A percentile compares a stretch with the other conserved stretches of the same genome.
phyloP scores from a whole-genome alignment of 2,113 vertebrate species.

The Corydoras sp. region DNA sequence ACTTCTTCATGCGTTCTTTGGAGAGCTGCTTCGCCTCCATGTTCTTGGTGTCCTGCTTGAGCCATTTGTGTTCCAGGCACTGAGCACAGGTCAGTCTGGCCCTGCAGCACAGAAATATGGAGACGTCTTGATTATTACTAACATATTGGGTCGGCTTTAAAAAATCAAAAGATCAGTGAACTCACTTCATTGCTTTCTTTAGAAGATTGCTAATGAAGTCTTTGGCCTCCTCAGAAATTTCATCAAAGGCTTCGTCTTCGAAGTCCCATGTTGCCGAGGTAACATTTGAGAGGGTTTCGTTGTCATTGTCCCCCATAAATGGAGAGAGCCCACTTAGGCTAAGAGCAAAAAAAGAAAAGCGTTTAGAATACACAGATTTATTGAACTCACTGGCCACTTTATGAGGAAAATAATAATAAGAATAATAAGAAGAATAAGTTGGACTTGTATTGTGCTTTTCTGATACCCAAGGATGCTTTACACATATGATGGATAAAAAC shows the following conservation, averaged over 20 bases:
- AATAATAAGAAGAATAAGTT: too few relatives aligned
- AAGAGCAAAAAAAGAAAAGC: conserved; percentile 9
- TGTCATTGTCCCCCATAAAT: conserved; percentile 88
- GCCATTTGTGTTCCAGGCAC: conserved; percentile 89
- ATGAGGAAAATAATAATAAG: too few relatives aligned
- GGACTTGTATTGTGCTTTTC: too few relatives aligned
- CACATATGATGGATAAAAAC: too few relatives aligned
- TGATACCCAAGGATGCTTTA: too few relatives aligned
- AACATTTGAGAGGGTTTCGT: conserved; percentile 82
- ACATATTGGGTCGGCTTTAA: too few relatives aligned
- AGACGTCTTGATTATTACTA: too few relatives aligned
- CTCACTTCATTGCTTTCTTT: conserved; percentile 85
- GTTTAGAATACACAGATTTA: too few relatives aligned
- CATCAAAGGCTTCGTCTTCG: conserved; percentile 84
- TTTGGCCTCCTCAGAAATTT: conserved; percentile 83
- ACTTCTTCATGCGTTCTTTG: conserved; percentile 98
- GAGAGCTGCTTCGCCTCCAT: conserved; percentile 98
- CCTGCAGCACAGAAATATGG: conserved; percentile 45
- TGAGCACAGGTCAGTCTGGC: conserved; percentile 80
- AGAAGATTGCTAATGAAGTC: conserved; percentile 80
- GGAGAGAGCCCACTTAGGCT: conserved; percentile 86
- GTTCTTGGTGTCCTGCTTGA: conserved; percentile 54
- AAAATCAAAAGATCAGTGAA: neutral
- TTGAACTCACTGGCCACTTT: too few relatives aligned
- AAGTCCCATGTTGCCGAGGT: conserved; percentile 88